phyloP scores from a whole-genome alignment of 2,888 invertebrate genomes.

The Diplolepis rosae region DNA sequence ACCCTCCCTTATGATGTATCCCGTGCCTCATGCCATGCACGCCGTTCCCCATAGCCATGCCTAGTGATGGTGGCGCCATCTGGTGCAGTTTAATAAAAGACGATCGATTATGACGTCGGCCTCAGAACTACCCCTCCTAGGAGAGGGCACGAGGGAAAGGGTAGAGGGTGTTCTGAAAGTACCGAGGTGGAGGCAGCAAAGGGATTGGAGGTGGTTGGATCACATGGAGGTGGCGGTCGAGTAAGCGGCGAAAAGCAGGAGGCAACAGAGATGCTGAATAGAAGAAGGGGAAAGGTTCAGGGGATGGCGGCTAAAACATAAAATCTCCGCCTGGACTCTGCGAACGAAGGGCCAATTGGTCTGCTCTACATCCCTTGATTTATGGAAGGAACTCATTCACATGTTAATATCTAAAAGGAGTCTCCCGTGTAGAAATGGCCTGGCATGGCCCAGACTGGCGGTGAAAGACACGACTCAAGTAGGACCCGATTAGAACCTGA shows the following conservation, averaged over 20 bases:
- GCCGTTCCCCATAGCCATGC: constrained; percentile 44
- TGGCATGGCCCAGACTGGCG: too few species aligned
- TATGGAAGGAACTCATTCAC: background rate
- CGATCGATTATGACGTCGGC: constrained; percentile 74
- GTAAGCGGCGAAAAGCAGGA: constrained; percentile 27
- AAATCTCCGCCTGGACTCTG: constrained; percentile 55
- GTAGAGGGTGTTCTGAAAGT: constrained; percentile 39
- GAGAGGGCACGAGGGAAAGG: constrained; percentile 40
- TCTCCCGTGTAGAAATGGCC: too few species aligned
- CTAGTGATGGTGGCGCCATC: constrained; percentile 66
- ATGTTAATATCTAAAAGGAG: background rate
- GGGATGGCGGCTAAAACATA: constrained; percentile 45
- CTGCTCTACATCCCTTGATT: background rate
- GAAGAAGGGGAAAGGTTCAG: constrained; percentile 35
- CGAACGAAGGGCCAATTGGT: constrained; percentile 41
- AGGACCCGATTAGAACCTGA: too few species aligned
- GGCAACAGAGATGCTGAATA: constrained; percentile 33
- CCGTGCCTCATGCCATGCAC: constrained; percentile 44
- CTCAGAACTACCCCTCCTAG: constrained; percentile 66
- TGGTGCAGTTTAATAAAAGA: constrained; percentile 74
- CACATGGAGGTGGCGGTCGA: constrained; percentile 13
- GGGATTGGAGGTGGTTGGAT: constrained; percentile 37
- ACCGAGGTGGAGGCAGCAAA: constrained; percentile 37
- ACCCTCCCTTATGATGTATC: constrained; percentile 25
- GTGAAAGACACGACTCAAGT: too few species aligned